Evolutionary conservation across 1,140 invertebrate species (phyloP), one percentile per base, ranked within the genome.

Genomic region (Bilobella aurantiaca): DNA sequence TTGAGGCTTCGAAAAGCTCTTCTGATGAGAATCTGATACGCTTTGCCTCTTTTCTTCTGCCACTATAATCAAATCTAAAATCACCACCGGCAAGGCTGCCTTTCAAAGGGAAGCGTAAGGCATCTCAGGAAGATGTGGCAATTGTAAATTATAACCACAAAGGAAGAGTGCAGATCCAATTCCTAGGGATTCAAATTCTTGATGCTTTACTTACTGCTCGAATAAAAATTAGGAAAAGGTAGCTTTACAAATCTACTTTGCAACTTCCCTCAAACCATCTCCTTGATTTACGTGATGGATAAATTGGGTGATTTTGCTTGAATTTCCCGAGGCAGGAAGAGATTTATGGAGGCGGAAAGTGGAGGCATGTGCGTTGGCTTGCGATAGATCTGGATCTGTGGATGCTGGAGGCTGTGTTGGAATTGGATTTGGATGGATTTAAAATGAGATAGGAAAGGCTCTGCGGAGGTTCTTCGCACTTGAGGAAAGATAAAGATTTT

Each of bases 241-340:
- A n/a, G n/a, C n/a, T n/a, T n/a, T n/a, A n/a, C n/a, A n/a, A n/a
- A n/a, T n/a, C n/a, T n/a, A n/a, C n/a, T n/a, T n/a, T n/a, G n/a
- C n/a, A n/a, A n/a, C n/a, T n/a, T n/a, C n/a, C n/a, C n/a, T n/a
- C n/a, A n/a, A n/a, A n/a, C n/a, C n/a, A n/a, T n/a, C n/a, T n/a
- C 12, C 14, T 53, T 23, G 25, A 5, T 14, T 42, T 42, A 42
- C 8, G 25, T 18, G 25, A 53, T 53, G 49, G 25, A 18, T 12
- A 53, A 53, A 53, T 53, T 53, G 49, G 49, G 49, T 53, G 49
- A 53, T 53, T n/a, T 23, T 23, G 49, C 49, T 53, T 53, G 14
- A 53, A 53, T 53, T 53, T 53, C 49, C 49, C 25, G 49, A 3
- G 49, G 49, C 49, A 53, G 49, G 49, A 53, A 53, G 49, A 53